These are phyloP conservation scores for Autographa gamma DNA, from an alignment of 2,888 invertebrate genomes.

Conservation along the genomic window DNA sequence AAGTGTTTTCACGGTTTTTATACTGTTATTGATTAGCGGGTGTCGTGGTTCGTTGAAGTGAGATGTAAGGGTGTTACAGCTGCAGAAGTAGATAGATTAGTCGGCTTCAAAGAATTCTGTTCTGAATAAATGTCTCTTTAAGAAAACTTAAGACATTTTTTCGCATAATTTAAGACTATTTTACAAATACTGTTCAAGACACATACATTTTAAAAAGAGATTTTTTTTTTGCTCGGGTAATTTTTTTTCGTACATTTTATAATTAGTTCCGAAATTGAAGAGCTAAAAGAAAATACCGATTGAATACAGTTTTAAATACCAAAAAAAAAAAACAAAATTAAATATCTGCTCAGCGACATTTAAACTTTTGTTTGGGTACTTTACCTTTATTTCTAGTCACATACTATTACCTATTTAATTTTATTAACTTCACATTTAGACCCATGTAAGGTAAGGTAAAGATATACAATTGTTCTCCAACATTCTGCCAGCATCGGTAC, in stretches of 20 bases:
- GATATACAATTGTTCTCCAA: constrained; percentile 4
- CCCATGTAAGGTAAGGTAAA: background rate
- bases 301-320: no score
- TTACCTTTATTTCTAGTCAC: no score
- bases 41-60: constrained; percentile 20
- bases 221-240: no score
- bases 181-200: no score
- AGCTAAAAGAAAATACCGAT: no score
- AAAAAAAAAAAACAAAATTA: no score
- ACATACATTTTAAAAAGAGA: no score
- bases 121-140: background rate
- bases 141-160: background rate
- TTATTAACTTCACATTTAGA: background rate
- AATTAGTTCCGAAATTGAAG: no score
- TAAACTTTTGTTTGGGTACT: no score
- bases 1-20: constrained; percentile 16
- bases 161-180: background rate
- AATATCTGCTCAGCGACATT: no score
- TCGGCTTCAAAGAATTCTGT: background rate
- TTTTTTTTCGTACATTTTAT: no score
- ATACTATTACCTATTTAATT: no score
- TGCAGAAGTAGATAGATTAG: constrained; percentile 10
- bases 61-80: constrained; percentile 24
- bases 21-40: constrained; percentile 25
- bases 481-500: background rate